Percentiles rank a stretch among this genome's conserved stretches.
phyloP scores from a whole-genome alignment of 2,888 invertebrate species.

The Chelonus formosanus region DNA sequence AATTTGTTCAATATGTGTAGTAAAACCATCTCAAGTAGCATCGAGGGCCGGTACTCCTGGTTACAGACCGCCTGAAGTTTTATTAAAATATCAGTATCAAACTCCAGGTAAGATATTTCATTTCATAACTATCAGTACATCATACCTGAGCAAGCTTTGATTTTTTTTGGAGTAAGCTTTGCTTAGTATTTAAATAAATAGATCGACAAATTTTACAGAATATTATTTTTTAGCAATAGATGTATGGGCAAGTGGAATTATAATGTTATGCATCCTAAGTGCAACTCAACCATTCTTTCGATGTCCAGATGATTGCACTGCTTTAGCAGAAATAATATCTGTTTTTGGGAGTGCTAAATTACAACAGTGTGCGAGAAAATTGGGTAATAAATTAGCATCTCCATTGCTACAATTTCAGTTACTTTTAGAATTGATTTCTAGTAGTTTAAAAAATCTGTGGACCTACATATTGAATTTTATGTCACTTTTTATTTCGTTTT shows the following conservation, averaged over 20 bases:
- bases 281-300: slow-evolving; percentile 86
- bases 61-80: slow-evolving; percentile 86
- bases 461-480: too few relatives aligned
- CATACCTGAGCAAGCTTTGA: background rate
- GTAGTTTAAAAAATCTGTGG: too few relatives aligned
- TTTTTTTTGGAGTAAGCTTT: background rate
- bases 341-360: slow-evolving; percentile 79
- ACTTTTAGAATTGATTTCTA: background rate
- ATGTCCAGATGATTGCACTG: slow-evolving; percentile 80
- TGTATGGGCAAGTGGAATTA: slow-evolving; percentile 89
- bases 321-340: slow-evolving; percentile 83
- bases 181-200: background rate
- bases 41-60: slow-evolving; percentile 90
- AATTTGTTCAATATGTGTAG: slow-evolving; percentile 75
- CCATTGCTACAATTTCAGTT: background rate
- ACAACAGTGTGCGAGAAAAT: slow-evolving; percentile 72
- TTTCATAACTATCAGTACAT: background rate
- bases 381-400: slow-evolving; percentile 66
- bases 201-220: background rate
- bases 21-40: slow-evolving; percentile 74
- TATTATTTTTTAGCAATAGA: slow-evolving; percentile 74
- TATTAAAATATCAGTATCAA: slow-evolving; percentile 81
- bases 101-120: slow-evolving; percentile 69
- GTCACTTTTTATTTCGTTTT: background rate
- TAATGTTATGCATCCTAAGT: slow-evolving; percentile 80